phyloP scores from a whole-genome alignment of 2,888 invertebrate genomes.

The Coremacera marginata region DNA sequence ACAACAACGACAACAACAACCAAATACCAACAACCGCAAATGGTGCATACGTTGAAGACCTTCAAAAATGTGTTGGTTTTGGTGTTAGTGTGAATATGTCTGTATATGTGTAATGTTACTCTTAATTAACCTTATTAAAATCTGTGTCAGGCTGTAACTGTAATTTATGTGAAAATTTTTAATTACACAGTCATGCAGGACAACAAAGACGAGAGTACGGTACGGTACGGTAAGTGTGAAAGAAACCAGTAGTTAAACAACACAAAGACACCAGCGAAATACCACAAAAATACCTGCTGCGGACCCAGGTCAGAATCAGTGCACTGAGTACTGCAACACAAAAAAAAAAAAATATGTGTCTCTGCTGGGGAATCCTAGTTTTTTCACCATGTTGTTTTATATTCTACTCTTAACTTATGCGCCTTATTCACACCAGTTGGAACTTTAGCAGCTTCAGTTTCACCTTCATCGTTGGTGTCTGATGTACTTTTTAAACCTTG shows the following conservation, averaged over 20 bases:
- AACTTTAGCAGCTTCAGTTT: neutral
- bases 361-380: neutral
- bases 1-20: neutral
- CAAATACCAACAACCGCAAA: neutral
- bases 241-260: neutral
- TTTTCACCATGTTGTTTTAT: neutral
- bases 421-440: neutral
- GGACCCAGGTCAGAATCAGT: neutral
- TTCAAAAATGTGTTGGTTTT: neutral
- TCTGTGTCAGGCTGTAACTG: conserved; percentile 30
- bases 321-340: neutral
- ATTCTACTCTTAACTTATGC: conserved; percentile 17
- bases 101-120: neutral
- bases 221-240: neutral
- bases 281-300: conserved; percentile 25
- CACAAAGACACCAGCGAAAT: neutral
- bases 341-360: neutral
- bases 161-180: conserved; percentile 34
- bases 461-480: neutral
- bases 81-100: neutral
- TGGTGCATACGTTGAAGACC: neutral
- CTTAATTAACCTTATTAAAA: conserved; percentile 37
- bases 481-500: conserved; percentile 36
- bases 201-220: neutral
- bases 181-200: neutral